These are phyloP conservation scores for Vultur gryphus DNA, from an alignment of 2,797 vertebrate species.

Conservation along the genomic window DNA sequence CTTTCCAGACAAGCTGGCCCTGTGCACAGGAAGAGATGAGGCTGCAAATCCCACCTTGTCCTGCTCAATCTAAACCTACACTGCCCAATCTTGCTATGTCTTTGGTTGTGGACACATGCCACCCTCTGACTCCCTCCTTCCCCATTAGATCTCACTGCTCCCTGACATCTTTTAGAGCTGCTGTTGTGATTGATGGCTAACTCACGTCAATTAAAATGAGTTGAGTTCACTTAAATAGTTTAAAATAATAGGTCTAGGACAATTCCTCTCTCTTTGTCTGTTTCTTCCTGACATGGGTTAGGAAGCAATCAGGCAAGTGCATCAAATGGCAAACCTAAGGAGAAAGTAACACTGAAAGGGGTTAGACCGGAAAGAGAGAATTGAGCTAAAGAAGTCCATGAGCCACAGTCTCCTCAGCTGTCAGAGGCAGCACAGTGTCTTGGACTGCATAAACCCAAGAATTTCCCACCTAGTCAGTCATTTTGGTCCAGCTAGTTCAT, in stretches of 20 bases:
- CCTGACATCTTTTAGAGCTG: background rate
- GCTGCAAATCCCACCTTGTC: background rate
- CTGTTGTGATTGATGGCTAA: background rate
- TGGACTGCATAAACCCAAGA: background rate
- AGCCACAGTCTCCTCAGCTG: background rate
- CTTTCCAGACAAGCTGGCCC: background rate
- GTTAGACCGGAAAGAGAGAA: background rate
- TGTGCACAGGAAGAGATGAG: background rate
- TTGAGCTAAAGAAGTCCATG: background rate
- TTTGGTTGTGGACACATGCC: background rate
- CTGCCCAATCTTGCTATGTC: background rate
- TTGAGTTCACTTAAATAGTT: background rate
- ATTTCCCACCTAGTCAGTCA: background rate
- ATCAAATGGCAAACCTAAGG: background rate
- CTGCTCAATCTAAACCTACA: background rate
- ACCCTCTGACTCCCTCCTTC: background rate
- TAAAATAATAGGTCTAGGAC: background rate
- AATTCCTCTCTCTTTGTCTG: background rate
- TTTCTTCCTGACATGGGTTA: background rate
- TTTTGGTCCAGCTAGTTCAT: background rate
- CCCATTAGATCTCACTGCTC: background rate
- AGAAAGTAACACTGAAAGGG: background rate
- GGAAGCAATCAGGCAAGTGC: background rate
- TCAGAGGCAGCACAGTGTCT: background rate
- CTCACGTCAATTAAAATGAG: background rate